These are phyloP conservation scores for Diprion similis DNA, from an alignment of 1,140 invertebrate genomes.

Conservation along the genomic window DNA sequence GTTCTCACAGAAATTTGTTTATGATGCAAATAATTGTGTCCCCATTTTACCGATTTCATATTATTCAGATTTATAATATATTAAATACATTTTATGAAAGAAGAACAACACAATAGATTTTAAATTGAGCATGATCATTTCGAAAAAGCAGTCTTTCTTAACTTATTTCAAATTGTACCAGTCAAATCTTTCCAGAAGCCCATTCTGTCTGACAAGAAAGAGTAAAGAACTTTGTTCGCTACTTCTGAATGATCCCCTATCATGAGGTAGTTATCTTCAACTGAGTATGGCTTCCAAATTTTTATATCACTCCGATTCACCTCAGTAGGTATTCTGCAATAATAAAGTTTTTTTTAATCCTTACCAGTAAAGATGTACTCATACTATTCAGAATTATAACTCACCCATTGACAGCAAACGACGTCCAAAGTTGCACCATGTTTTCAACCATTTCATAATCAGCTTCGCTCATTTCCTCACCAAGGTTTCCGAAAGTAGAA, in stretches of 20 bases:
- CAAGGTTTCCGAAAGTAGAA: background rate
- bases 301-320: background rate
- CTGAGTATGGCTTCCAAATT: background rate
- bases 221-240: background rate
- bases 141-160: background rate
- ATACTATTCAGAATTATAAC: background rate
- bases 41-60: too few relatives aligned
- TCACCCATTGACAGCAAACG: background rate
- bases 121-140: background rate
- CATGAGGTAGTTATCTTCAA: background rate
- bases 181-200: background rate
- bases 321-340: background rate
- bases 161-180: background rate
- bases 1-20: too few relatives aligned
- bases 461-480: background rate
- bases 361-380: too few relatives aligned
- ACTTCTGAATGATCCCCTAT: background rate
- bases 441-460: conserved; percentile 1
- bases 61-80: too few relatives aligned
- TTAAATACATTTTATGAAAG: background rate
- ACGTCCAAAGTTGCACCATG: background rate
- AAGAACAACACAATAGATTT: background rate
- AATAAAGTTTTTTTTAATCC: background rate
- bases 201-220: background rate
- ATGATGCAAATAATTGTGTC: too few relatives aligned